Conservation (phyloP, 2,888 invertebrate genomes). For the Fabriciana adippe region DNA sequence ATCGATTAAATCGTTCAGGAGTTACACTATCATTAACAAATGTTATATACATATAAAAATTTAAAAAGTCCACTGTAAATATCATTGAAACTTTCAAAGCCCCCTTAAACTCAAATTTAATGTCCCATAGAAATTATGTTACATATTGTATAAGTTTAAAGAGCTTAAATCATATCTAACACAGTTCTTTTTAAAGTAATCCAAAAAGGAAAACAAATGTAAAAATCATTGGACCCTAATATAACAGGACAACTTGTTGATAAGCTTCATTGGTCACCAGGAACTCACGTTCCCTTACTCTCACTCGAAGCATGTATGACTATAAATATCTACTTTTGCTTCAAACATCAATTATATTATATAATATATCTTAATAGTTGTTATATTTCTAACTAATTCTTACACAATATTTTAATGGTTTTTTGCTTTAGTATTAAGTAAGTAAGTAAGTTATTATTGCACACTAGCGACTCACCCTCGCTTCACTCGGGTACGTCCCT, state of each 20-base stretch:
- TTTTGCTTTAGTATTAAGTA: too few relatives aligned
- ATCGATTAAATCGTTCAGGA: not conserved
- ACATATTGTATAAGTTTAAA: not conserved
- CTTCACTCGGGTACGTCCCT: too few relatives aligned
- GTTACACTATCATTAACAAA: too few relatives aligned
- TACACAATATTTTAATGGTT: too few relatives aligned
- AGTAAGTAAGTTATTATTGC: too few relatives aligned
- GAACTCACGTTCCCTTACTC: conserved; percentile 19
- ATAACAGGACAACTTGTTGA: conserved; percentile 18
- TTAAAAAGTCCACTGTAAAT: too few relatives aligned
- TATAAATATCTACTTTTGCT: not conserved
- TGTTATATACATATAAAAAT: too few relatives aligned
- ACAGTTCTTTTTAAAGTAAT: not conserved
- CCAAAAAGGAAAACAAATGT: conserved; percentile 14
- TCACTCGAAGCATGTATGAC: not conserved
- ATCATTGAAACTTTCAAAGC: too few relatives aligned
- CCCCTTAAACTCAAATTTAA: not conserved
- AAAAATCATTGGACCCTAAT: conserved; percentile 19
- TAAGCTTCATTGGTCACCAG: conserved; percentile 23
- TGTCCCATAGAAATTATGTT: not conserved
- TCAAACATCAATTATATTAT: not conserved
- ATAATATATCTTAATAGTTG: too few relatives aligned
- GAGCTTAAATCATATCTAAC: not conserved
- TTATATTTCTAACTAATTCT: too few relatives aligned
- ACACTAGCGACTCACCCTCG: too few relatives aligned